Conservation (phyloP, 2,113 vertebrate species). For the Percopsis transmontana region DNA sequence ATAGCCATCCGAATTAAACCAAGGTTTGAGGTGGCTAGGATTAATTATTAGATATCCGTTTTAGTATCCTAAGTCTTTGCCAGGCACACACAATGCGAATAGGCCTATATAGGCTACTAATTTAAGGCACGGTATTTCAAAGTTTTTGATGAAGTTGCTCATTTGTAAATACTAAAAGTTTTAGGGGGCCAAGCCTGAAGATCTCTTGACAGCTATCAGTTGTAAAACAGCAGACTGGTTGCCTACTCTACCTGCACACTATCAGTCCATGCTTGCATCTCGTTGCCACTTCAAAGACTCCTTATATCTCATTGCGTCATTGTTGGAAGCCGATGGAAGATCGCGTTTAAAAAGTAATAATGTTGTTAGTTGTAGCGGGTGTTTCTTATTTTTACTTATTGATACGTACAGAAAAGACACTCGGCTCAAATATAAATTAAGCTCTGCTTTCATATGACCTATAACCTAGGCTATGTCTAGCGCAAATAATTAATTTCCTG, state of each 20-base stretch:
- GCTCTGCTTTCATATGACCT: background rate
- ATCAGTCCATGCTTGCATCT: conserved; percentile 38
- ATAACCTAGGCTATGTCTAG: conserved; percentile 34
- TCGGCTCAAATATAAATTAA: background rate
- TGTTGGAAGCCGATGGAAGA: conserved; percentile 18
- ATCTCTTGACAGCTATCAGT: conserved; percentile 26
- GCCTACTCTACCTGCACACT: conserved; percentile 56
- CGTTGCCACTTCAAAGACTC: conserved; percentile 14
- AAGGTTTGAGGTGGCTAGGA: background rate
- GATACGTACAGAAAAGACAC: background rate
- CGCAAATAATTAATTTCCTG: conserved; percentile 38
- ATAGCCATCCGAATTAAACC: background rate
- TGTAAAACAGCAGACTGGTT: conserved; percentile 44
- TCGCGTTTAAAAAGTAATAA: conserved; percentile 8
- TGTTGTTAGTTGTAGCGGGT: background rate
- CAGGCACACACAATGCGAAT: no score
- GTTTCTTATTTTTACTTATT: background rate
- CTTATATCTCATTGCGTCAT: conserved; percentile 17
- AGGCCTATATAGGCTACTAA: no score
- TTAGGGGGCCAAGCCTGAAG: conserved; percentile 23
- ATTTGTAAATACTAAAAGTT: conserved; percentile 9
- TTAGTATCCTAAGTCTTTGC: background rate
- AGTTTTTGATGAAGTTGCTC: conserved; percentile 4
- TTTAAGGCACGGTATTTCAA: no score
- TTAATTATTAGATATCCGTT: background rate